A percentile compares a stretch with the other conserved stretches of the same genome.
Evolutionary conservation across 1,140 invertebrate genomes (phyloP).

Genomic region (Drosophila sturtevanti): DNA sequence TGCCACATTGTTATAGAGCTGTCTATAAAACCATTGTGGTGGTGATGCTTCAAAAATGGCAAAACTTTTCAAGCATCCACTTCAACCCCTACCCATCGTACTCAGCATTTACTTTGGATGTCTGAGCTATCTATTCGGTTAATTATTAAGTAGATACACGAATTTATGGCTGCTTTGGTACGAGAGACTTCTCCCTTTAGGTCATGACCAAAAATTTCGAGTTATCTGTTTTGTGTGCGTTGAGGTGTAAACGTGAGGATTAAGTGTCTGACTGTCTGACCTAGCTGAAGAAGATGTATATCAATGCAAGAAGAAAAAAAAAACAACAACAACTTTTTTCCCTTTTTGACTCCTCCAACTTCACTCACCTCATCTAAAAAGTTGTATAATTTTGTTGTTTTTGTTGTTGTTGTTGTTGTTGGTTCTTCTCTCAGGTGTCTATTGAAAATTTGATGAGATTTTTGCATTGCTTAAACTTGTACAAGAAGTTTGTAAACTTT

Average conservation of each 20-base stretch:
- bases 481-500: constrained; percentile 24
- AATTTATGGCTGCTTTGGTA: constrained; percentile 57
- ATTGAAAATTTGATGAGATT: constrained; percentile 77
- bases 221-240: constrained; percentile 54
- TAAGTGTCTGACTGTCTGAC: constrained; percentile 72
- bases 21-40: constrained; percentile 31
- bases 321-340: no score
- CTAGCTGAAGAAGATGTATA: constrained; percentile 40
- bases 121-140: constrained; percentile 31
- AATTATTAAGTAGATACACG: constrained; percentile 80
- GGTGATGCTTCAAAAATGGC: background rate
- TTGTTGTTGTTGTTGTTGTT: constrained; percentile 22
- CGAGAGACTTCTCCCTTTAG: constrained; percentile 3
- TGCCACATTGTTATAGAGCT: constrained; percentile 21
- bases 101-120: background rate
- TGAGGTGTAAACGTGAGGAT: constrained; percentile 79
- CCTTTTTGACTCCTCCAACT: no score
- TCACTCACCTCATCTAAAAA: constrained; percentile 55
- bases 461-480: constrained; percentile 41
- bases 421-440: constrained; percentile 49
- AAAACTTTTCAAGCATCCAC: constrained; percentile 32
- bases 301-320: constrained; percentile 48
- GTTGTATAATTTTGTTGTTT: constrained; percentile 61
- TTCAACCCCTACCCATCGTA: constrained; percentile 22
- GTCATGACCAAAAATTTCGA: background rate